Base-by-base conservation (phyloP, 2,113 vertebrate species). In the Toxotes jaculatrix region DNA sequence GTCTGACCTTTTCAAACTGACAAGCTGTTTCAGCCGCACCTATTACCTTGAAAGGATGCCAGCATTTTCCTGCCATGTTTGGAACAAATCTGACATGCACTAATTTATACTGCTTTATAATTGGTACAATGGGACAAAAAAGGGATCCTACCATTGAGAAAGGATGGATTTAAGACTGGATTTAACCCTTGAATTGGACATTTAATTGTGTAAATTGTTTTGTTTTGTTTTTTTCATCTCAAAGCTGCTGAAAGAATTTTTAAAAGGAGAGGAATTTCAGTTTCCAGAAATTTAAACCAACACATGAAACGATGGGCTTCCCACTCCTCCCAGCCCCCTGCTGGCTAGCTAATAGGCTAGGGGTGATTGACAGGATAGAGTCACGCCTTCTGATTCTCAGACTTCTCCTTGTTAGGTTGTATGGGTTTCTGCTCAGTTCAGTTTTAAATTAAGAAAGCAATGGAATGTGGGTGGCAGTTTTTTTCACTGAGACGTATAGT, bases 1-100 rank as follows among this genome's bases (percentile, higher is more conserved):
- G 43, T 36, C 34, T 86, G 79, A 90, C 87, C 87, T 91, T 90
- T 87, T 90, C 87, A 89, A 80, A 70, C 60, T 87, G 81, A 77
- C 80, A 81, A 71, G 82, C 45, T 65, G 34, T 79, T 87, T 68
- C 77, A 69, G 73, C 55, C 76, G 38, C 73, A 55, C 77, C 86
- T 73, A 12, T 31, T 40, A 57, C 47, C 53, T 43, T 63, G 69
- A 82, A 70, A 60, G 32, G 32, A 40, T 74, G 31, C 61, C 69
- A 74, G 27, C 14, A 56, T 60, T 70, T 57, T 69, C 47, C 57
- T 47, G 32, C 27, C 57, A 19, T 49, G 65, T 84, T 60, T 66
- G 23, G 45, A 57, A 42, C 34, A 63, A 74, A 74, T 81, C 45
- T 76, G 62, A 83, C 76, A 45, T 62, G 21, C 40, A 40, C 32